These are phyloP conservation scores for Gambusia affinis DNA, from an alignment of 2,113 vertebrate genomes.

Conservation along the genomic window DNA sequence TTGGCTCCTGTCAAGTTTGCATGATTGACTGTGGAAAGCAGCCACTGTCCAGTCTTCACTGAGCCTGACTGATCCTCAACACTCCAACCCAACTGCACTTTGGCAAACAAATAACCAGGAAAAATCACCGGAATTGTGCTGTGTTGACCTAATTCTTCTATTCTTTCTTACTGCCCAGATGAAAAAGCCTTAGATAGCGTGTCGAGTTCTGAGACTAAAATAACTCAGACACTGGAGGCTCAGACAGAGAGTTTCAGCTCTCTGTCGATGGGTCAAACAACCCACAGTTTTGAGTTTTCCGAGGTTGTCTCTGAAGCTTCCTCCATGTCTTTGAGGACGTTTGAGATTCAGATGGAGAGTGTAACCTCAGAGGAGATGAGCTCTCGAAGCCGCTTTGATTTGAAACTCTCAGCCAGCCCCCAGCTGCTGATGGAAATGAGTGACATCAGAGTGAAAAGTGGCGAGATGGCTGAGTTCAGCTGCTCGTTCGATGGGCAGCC, in stretches of 20 bases:
- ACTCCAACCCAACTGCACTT: constrained; percentile 39
- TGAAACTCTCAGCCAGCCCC: constrained; percentile 56
- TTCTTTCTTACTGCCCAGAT: constrained; percentile 81
- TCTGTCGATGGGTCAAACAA: constrained; percentile 75
- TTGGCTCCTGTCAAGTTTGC: constrained; percentile 52
- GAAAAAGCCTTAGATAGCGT: constrained; percentile 85
- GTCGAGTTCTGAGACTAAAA: constrained; percentile 80
- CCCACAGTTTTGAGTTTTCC: constrained; percentile 74
- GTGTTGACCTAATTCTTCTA: constrained; percentile 74
- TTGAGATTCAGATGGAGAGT: constrained; percentile 57
- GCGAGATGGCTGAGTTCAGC: constrained; percentile 83
- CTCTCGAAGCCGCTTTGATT: constrained; percentile 21
- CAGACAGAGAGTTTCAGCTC: constrained; percentile 73
- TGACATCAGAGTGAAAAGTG: constrained; percentile 80
- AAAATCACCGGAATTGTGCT: constrained; percentile 55
- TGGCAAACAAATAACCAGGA: constrained; percentile 51
- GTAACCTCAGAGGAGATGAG: constrained; percentile 22
- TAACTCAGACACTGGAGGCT: constrained; percentile 77
- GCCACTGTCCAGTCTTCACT: constrained; percentile 33
- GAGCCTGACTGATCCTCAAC: constrained; percentile 34
- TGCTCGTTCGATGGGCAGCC: constrained; percentile 84
- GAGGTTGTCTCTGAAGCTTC: constrained; percentile 80
- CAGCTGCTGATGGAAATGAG: constrained; percentile 81
- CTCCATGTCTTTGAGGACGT: constrained; percentile 61
- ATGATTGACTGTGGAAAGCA: constrained; percentile 53